These are phyloP conservation scores for Vidua chalybeata DNA, from an alignment of 2,113 vertebrate species.

Conservation along the genomic window DNA sequence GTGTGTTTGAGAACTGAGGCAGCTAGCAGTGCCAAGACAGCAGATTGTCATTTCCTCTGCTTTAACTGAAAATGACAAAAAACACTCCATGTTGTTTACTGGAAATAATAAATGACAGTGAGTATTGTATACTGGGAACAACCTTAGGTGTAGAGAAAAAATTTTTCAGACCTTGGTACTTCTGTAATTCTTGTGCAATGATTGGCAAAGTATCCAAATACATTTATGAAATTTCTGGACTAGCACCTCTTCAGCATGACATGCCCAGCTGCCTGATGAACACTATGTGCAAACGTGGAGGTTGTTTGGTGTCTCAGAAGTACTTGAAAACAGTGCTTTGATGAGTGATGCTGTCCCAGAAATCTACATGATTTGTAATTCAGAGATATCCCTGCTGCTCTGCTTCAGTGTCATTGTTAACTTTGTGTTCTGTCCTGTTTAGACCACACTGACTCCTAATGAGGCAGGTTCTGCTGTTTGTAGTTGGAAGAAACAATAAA, in stretches of 20 bases:
- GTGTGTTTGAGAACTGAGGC: neutral
- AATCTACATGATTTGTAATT: neutral
- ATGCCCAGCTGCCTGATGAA: neutral
- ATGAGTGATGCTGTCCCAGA: neutral
- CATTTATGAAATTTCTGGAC: neutral
- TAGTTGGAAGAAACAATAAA: neutral
- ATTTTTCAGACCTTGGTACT: neutral
- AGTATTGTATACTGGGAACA: neutral
- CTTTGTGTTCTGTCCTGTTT: neutral
- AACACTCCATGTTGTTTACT: neutral
- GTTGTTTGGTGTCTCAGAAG: neutral
- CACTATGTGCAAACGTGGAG: neutral
- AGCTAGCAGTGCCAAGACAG: neutral
- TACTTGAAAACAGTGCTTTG: neutral
- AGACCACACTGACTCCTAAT: neutral
- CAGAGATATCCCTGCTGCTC: neutral
- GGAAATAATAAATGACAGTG: neutral
- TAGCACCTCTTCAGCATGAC: neutral
- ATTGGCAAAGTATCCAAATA: neutral
- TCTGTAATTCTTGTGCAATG: neutral
- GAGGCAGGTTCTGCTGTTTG: neutral
- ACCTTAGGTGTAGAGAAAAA: neutral
- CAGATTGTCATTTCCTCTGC: neutral
- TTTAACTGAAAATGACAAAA: neutral
- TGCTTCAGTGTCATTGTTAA: neutral